Percentiles rank a stretch among this genome's conserved stretches.
These are phyloP conservation scores for Lutraria lutraria DNA, from an alignment of 2,888 invertebrate genomes.

Conservation along the genomic window DNA sequence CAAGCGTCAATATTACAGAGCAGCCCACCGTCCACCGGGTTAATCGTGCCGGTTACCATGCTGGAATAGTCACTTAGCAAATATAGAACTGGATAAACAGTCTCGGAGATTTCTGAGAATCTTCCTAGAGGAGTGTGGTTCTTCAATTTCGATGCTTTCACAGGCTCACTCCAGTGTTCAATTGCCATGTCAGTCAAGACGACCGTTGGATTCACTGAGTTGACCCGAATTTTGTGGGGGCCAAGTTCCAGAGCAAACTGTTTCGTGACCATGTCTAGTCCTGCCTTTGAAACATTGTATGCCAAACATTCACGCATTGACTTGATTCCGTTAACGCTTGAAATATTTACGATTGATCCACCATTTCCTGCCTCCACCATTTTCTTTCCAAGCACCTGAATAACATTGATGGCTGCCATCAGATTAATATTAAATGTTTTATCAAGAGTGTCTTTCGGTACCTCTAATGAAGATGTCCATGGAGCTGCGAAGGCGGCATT, in stretches of 20 bases:
- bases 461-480: slow-evolving; percentile 91
- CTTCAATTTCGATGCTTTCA: slow-evolving; percentile 91
- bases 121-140: slow-evolving; percentile 93
- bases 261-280: slow-evolving; percentile 94
- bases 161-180: slow-evolving; percentile 92
- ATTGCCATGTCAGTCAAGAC: slow-evolving; percentile 96
- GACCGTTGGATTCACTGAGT: slow-evolving; percentile 96
- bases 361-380: slow-evolving; percentile 91
- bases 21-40: slow-evolving; percentile 61
- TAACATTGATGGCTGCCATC: slow-evolving; percentile 94
- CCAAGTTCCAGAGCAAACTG: slow-evolving; percentile 96
- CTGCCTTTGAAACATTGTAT: slow-evolving; percentile 95
- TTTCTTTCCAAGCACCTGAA: slow-evolving; percentile 91
- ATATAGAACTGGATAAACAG: slow-evolving; percentile 55
- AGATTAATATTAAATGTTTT: slow-evolving; percentile 92
- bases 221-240: slow-evolving; percentile 92
- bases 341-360: slow-evolving; percentile 95
- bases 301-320: slow-evolving; percentile 90
- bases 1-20: slow-evolving; percentile 48
- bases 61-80: slow-evolving; percentile 59
- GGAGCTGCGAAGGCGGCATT: slow-evolving; percentile 93
- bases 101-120: slow-evolving; percentile 88
- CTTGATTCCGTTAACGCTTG: slow-evolving; percentile 90
- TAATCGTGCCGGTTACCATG: slow-evolving; percentile 61
- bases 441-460: slow-evolving; percentile 91